Percentiles rank a stretch among this genome's conserved stretches.
Conservation (phyloP, 2,888 invertebrate genomes). For the Lasiommata megera region DNA sequence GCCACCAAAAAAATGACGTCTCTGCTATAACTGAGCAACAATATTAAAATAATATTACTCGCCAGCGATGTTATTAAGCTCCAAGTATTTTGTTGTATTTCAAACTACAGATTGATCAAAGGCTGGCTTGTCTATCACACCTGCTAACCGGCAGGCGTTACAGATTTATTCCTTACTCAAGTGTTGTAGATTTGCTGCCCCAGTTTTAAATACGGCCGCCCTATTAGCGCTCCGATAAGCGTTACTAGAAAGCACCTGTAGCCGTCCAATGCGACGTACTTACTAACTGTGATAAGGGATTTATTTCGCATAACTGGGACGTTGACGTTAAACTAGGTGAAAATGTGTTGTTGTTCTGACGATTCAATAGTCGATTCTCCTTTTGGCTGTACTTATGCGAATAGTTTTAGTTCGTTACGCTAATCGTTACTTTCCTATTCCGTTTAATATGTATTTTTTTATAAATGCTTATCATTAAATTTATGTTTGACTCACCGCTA, state of each 20-base stretch:
- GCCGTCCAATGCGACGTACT: constrained; percentile 25
- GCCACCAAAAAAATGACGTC: too few relatives aligned
- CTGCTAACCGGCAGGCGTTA: neutral
- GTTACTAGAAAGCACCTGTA: constrained; percentile 35
- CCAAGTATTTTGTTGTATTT: neutral
- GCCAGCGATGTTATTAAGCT: too few relatives aligned
- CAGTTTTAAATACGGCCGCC: constrained; percentile 30
- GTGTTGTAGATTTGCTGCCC: constrained; percentile 34
- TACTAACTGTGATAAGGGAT: constrained; percentile 33
- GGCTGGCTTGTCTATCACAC: neutral
- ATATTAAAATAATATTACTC: too few relatives aligned
- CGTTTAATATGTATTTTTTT: too few relatives aligned
- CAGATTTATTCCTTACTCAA: constrained; percentile 35
- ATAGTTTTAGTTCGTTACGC: too few relatives aligned
- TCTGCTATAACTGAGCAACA: too few relatives aligned
- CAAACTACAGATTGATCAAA: too few relatives aligned
- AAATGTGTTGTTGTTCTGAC: constrained; percentile 19
- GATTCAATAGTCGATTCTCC: too few relatives aligned
- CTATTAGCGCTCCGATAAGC: constrained; percentile 34
- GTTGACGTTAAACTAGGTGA: constrained; percentile 25
- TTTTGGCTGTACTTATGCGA: too few relatives aligned
- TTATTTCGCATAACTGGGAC: constrained; percentile 33
- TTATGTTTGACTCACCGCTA: too few relatives aligned
- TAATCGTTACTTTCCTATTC: too few relatives aligned
- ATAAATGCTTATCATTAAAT: too few relatives aligned